Conservation (phyloP, 1,140 invertebrate species). For the Trachymyrmex cornetzi region DNA sequence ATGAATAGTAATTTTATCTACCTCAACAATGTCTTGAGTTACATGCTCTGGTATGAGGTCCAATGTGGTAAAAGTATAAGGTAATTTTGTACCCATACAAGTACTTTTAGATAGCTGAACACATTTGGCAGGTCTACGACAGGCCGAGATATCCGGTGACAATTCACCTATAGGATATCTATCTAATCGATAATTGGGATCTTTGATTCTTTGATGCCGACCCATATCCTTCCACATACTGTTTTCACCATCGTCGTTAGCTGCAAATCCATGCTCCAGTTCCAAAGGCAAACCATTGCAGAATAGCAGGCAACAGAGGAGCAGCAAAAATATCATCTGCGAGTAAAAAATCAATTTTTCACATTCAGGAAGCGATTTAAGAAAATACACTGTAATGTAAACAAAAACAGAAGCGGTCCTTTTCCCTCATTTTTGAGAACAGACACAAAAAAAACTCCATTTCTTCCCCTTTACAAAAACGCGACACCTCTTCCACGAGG, state of each 20-base stretch:
- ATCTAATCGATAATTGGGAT: constrained; percentile 78
- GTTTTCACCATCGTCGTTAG: constrained; percentile 74
- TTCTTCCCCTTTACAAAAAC: not conserved
- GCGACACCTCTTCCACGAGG: not conserved
- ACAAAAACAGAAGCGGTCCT: not conserved
- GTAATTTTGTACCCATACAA: constrained; percentile 92
- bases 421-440: not conserved
- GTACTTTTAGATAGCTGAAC: constrained; percentile 88
- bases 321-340: constrained; percentile 74
- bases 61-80: constrained; percentile 92
- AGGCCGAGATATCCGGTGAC: constrained; percentile 81
- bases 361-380: not conserved
- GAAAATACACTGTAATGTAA: too few relatives aligned
- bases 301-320: constrained; percentile 63
- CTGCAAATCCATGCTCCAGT: constrained; percentile 71
- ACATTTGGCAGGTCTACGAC: constrained; percentile 89
- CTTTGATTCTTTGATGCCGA: constrained; percentile 78
- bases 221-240: constrained; percentile 79
- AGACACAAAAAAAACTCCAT: not conserved
- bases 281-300: constrained; percentile 66
- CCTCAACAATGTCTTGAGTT: constrained; percentile 89
- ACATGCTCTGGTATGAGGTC: constrained; percentile 91
- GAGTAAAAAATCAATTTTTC: constrained; percentile 38
- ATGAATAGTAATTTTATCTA: constrained; percentile 71
- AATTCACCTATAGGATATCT: constrained; percentile 79